phyloP scores from a whole-genome alignment of 2,888 invertebrate genomes.

The Suillia variegata region DNA sequence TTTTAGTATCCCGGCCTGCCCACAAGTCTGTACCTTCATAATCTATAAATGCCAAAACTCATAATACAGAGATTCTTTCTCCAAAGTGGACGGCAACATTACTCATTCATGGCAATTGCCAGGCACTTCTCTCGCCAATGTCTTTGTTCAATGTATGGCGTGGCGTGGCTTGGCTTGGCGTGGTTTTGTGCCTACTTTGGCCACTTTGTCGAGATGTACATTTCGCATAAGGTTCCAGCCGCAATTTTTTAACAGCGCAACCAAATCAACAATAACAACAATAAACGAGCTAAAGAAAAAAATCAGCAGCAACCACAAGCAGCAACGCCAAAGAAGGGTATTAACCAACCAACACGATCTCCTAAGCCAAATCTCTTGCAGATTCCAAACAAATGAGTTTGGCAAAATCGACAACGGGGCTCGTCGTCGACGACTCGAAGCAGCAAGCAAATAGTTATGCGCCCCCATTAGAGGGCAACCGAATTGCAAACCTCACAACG shows the following conservation, averaged over 20 bases:
- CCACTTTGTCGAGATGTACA: conserved; percentile 1
- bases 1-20: too few species aligned
- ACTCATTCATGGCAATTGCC: neutral
- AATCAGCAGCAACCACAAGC: neutral
- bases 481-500: neutral
- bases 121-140: too few species aligned
- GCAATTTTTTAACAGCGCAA: neutral
- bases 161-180: neutral
- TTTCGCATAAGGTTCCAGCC: conserved; percentile 13
- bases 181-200: conserved; percentile 11
- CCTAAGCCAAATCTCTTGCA: conserved; percentile 7
- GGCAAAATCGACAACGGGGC: neutral
- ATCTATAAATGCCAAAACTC: neutral
- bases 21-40: too few species aligned
- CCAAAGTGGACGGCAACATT: neutral
- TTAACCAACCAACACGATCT: conserved; percentile 17
- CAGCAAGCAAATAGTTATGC: neutral
- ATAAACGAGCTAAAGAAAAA: conserved; percentile 1
- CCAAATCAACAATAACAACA: conserved; percentile 5
- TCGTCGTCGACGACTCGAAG: neutral
- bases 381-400: conserved; percentile 16
- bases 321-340: conserved; percentile 13
- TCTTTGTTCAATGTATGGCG: neutral
- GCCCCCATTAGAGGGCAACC: neutral
- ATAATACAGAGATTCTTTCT: neutral